Percentiles rank a stretch among this genome's conserved stretches.
phyloP scores from a whole-genome alignment of 2,797 vertebrate genomes.

The Tadarida brasiliensis region DNA sequence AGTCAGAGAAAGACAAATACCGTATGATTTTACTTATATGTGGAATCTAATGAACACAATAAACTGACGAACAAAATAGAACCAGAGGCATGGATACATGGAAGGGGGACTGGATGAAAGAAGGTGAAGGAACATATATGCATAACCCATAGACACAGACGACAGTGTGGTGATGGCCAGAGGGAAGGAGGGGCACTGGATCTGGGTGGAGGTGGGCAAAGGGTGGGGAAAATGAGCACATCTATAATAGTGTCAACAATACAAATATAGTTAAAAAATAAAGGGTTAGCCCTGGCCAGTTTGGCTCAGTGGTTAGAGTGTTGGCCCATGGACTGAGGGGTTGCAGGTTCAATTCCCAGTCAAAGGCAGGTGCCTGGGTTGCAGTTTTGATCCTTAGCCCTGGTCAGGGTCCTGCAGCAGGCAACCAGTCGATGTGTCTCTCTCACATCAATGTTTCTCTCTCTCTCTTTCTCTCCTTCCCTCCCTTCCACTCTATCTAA shows the following conservation, averaged over 20 bases:
- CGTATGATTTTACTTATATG: background rate
- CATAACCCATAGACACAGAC: background rate
- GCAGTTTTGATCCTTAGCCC: too few species aligned
- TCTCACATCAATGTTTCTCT: too few species aligned
- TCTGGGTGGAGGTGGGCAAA: background rate
- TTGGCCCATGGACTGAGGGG: too few species aligned
- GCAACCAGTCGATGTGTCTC: too few species aligned
- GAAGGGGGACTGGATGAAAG: background rate
- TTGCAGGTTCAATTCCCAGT: too few species aligned
- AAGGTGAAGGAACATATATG: background rate
- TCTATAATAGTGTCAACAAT: background rate
- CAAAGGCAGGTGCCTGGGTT: too few species aligned
- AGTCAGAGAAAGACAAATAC: background rate
- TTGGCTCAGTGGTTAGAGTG: too few species aligned
- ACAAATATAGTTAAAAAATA: background rate
- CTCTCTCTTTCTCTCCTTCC: too few species aligned
- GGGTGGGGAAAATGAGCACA: background rate
- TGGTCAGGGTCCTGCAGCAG: too few species aligned
- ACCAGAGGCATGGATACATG: background rate
- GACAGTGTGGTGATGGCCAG: background rate
- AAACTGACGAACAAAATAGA: background rate
- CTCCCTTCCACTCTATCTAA: too few species aligned
- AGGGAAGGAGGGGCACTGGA: background rate
- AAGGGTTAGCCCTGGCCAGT: too few species aligned
- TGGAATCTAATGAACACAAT: background rate